Conservation (phyloP, 2,113 vertebrate genomes). For the Apus apus region DNA sequence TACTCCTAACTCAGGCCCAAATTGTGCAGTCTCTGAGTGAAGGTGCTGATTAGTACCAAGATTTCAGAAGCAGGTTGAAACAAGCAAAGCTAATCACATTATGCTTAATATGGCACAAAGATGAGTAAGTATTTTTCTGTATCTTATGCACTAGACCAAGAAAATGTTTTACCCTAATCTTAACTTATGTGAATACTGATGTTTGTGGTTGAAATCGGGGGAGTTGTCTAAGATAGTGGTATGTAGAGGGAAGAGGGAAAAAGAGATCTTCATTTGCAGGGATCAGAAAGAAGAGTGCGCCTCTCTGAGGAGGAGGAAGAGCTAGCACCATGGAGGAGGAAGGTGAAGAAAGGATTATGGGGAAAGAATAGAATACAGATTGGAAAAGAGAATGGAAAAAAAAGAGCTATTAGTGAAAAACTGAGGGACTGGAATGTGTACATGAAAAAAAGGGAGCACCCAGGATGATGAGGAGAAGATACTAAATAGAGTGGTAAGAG, state of each 20-base stretch:
- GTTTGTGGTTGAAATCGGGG: not conserved
- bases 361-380: not conserved
- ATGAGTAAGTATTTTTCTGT: not conserved
- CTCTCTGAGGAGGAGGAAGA: not conserved
- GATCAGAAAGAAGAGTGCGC: not conserved
- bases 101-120: not conserved
- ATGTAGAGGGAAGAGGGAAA: not conserved
- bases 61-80: not conserved
- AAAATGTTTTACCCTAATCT: not conserved
- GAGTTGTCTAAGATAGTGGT: not conserved
- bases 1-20: too few relatives aligned
- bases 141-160: not conserved
- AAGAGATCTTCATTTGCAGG: not conserved
- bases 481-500: not conserved
- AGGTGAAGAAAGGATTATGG: not conserved
- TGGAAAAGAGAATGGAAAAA: not conserved
- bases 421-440: not conserved
- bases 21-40: not conserved
- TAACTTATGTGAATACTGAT: not conserved
- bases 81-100: not conserved
- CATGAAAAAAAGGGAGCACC: not conserved
- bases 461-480: not conserved
- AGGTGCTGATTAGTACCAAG: not conserved
- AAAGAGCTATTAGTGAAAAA: not conserved
- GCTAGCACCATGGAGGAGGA: not conserved